Base-by-base conservation (phyloP, 2,113 vertebrate species). In the Edolisoma coerulescens region DNA sequence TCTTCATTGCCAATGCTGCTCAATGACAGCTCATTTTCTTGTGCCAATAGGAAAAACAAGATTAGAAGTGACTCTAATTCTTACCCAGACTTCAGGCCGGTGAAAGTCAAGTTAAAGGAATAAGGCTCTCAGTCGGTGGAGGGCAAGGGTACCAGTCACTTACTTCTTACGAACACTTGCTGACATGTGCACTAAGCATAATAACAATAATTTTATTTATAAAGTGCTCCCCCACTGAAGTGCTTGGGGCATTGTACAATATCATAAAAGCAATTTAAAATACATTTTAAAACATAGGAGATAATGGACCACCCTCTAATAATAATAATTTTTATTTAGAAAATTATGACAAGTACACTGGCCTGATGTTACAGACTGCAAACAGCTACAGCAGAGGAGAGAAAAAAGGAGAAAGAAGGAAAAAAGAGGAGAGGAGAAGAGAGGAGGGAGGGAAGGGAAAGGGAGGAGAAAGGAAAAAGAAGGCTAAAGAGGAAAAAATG, bases 1-100 rank as follows among this genome's bases (percentile, higher is more conserved):
- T 95, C 87, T 94, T 97, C 73, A 41, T 57, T 93, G 86, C 94
- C 75, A 91, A 42, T 80, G 82, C 53, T 92, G 84, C 42, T 96
- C 96, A 96, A 91, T 95, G 97, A 96, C 96, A 97, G 93, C 95
- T 96, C 90, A 96, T 97, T 97, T 97, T 95, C 96, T 95, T 96
- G 90, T 93, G 96, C 95, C 97, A 97, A 83, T 97, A 95, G 87
- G 93, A 97, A 96, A 80, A 95, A 96, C 69, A 91, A 97, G 96
- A 97, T 97, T 97, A 97, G 89, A 96, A 94, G 75, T 96, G 93
- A 97, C 89, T 96, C 84, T 95, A 96, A 96, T 97, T 97, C 95
- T 96, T 96, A 93, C 69, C 71, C 93, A 97, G 93, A 93, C 95
- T 96, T 94, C 91, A 95, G 94, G 90, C 89, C 16, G 3, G 92